phyloP scores from a whole-genome alignment of 2,113 vertebrate genomes.

The Lepidothrix coronata region DNA sequence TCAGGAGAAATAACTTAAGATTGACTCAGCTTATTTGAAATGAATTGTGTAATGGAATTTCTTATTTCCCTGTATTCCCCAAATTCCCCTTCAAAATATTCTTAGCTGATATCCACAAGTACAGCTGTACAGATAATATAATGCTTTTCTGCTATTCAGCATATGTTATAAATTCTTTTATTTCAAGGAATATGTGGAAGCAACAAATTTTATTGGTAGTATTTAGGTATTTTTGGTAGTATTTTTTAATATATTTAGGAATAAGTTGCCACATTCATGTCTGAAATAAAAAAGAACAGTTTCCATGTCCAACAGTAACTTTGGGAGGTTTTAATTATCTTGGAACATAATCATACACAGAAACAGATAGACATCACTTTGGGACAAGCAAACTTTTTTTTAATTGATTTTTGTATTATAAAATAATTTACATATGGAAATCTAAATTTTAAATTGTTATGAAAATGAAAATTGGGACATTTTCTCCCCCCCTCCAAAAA shows the following conservation, averaged over 20 bases:
- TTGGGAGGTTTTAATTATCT: background rate
- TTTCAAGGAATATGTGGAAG: background rate
- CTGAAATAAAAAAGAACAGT: background rate
- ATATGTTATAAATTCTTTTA: background rate
- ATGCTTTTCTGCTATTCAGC: background rate
- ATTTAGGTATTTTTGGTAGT: background rate
- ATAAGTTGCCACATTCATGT: background rate
- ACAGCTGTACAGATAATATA: background rate
- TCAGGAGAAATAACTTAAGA: background rate
- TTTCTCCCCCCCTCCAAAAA: background rate
- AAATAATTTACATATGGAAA: background rate
- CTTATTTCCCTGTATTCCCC: background rate
- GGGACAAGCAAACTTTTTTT: background rate
- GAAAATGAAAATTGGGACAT: background rate
- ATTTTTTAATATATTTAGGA: background rate
- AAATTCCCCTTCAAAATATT: background rate
- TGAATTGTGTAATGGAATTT: background rate
- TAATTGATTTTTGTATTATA: background rate
- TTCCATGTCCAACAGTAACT: background rate
- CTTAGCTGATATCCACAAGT: background rate
- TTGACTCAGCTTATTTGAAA: background rate
- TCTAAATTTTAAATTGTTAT: background rate
- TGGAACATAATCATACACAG: background rate
- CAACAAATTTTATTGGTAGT: fast-evolving
- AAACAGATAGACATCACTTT: background rate